Evolutionary conservation across 1,140 invertebrate species (phyloP), one percentile per base, ranked within the genome.

Genomic region (Drosophila yakuba): DNA sequence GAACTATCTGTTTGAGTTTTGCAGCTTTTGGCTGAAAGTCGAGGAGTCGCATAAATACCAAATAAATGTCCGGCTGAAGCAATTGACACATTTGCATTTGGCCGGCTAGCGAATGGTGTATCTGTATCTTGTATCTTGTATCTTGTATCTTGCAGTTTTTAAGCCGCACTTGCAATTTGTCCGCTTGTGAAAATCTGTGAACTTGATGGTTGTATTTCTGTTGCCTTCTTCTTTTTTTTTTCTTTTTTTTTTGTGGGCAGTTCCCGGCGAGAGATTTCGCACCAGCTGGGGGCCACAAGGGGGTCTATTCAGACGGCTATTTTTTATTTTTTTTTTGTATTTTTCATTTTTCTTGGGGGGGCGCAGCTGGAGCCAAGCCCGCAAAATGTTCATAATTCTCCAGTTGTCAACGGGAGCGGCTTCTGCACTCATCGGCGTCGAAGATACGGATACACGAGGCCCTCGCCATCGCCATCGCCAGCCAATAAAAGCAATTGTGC

Each of bases 401-500:
- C 72, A 84, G 80, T 89, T 88, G 84, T 88, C 84, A 88, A 89
- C 84, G 80, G 84, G 84, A 88, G 84, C 84, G 84, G 84, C 84
- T 72, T 72, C 68, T 72, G 68, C 68, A 72, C 68, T 72, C 68
- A 58, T 71, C 68, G 60, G 48, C 20, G 20, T 51, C 25, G 58
- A 28, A 74, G 67, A 60, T 43, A 63, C 67, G 72, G 77, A 67
- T 76, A 20, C 39, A 57, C 23, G 38, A 17, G 17, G 48, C 50
- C 45, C 48, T 51, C 25, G 28, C 48, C 61, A 75, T 78, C 60
- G 74, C 75, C 74, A 77, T 78, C 60, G 74, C 75, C 74, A 77
- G 75, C 84, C 84, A 88, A 88, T 88, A 88, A 88, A 88, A 88
- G 84, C 84, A 88, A 88, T 88, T 88, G 84, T 83, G 84, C 80